Base-by-base conservation (phyloP, 2,113 vertebrate species). In the Onychorhynchus coronatus region DNA sequence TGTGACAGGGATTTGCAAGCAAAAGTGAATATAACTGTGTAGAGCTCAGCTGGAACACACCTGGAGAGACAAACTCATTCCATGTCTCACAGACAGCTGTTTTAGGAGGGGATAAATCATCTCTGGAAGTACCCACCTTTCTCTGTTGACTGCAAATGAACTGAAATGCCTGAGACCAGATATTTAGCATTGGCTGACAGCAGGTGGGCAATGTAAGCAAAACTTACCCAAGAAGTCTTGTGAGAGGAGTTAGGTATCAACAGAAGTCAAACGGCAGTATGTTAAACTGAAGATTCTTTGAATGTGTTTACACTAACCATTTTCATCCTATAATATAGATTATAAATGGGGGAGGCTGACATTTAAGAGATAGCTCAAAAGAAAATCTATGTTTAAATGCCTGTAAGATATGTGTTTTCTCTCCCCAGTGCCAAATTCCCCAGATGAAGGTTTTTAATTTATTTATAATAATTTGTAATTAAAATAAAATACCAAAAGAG, bases 361-460 rank as follows among this genome's bases (percentile, higher is more conserved):
- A 27, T 74, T 89, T 77, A 46, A 78, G 94, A 73, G 25, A 47
- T 4, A 89, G 6, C 41, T n/a, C n/a, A 41, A 82, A 91, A 87
- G 52, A 89, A 77, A 92, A 94, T 49, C 61, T 92, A 21, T 88
- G 47, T 83, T 95, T 95, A 66, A 81, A 84, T 22, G n/a, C 85
- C 58, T 67, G n/a, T 85, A 90, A 94, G 88, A 92, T 94, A 46
- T 30, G 37, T 88, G 53, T 96, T 92, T 96, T 95, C 92, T 93
- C 47, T 94, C 93, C 27, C 33, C 59, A 66, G 39, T n/a, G 42
- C 21, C 63, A 42, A 22, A 91, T 52, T 86, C 68, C 18, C 50
- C 25, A 85, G 70, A 83, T 49, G 52, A 91, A 88, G 55, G 59
- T 12, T 93, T 90, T 95, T 89, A 41, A 63, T 63, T 63, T 41